A percentile compares a stretch with the other conserved stretches of the same genome.
Evolutionary conservation across 2,888 invertebrate species (phyloP).

Genomic region (Chrysolina oricalcia): DNA sequence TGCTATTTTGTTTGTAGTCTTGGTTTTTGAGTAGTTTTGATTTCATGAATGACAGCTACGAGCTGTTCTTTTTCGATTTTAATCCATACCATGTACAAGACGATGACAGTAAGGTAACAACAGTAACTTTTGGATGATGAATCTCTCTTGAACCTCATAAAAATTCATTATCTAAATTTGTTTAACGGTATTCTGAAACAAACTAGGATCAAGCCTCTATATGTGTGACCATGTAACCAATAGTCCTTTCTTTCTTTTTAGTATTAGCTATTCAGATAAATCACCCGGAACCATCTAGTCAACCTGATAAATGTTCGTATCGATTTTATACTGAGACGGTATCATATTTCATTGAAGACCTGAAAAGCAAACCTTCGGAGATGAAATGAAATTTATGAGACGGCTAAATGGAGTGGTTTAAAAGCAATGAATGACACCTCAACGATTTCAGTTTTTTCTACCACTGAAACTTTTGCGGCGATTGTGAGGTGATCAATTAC

Average conservation of each 20-base stretch:
- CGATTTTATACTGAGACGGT: neutral
- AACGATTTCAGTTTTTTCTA: neutral
- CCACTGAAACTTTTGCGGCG: neutral
- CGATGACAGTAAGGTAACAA: too few relatives aligned
- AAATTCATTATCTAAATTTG: too few relatives aligned
- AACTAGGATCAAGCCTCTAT: too few relatives aligned
- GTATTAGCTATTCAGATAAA: neutral
- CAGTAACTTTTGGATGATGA: too few relatives aligned
- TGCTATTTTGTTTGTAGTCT: too few relatives aligned
- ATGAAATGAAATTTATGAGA: slow-evolving; percentile 8
- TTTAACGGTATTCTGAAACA: too few relatives aligned
- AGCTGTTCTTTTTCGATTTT: too few relatives aligned
- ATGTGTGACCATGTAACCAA: too few relatives aligned
- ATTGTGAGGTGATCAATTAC: slow-evolving; percentile 9
- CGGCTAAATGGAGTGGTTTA: slow-evolving; percentile 6
- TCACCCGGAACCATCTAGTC: neutral
- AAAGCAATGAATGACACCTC: slow-evolving; percentile 15
- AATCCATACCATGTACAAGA: too few relatives aligned
- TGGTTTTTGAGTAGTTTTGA: too few relatives aligned
- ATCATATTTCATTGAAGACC: neutral
- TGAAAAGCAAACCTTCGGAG: neutral
- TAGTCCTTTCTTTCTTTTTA: neutral
- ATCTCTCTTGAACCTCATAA: too few relatives aligned
- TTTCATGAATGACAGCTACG: too few relatives aligned
- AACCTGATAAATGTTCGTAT: neutral